Percentiles rank a stretch among this genome's conserved stretches.
phyloP scores from a whole-genome alignment of 2,113 vertebrate species.

The Muntiacus muntjak region DNA sequence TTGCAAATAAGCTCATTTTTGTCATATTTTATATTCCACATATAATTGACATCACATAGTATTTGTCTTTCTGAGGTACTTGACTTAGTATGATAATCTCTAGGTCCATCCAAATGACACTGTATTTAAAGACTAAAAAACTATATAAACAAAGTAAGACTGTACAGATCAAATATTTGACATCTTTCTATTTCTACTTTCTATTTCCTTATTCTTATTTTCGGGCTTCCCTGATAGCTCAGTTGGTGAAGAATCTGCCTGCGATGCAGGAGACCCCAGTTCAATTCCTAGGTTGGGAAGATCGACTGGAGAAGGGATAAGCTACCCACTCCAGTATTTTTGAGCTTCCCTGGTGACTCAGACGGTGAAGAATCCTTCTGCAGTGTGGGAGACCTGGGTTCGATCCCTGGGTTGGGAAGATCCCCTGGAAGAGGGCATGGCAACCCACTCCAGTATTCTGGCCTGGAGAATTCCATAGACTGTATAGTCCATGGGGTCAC shows the following conservation, averaged over 20 bases:
- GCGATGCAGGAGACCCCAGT: background rate
- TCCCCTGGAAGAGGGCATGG: background rate
- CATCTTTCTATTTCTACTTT: background rate
- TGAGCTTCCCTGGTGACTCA: background rate
- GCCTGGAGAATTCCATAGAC: background rate
- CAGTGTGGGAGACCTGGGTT: background rate
- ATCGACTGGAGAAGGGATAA: background rate
- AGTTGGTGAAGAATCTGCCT: background rate
- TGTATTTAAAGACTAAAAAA: background rate
- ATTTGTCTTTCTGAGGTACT: background rate
- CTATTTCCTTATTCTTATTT: background rate
- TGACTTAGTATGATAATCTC: background rate
- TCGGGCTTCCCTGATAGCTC: background rate
- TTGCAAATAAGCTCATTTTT: background rate
- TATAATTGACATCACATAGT: background rate
- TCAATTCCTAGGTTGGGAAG: background rate
- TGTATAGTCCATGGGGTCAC: background rate
- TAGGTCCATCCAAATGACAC: background rate
- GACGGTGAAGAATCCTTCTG: background rate
- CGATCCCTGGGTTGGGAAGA: background rate
- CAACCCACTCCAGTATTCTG: background rate
- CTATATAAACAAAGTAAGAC: background rate
- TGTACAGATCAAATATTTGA: background rate
- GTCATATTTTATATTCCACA: background rate
- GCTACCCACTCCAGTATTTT: background rate